These are phyloP conservation scores for Lerista edwardsae DNA, from an alignment of 2,797 vertebrate genomes.

Conservation along the genomic window DNA sequence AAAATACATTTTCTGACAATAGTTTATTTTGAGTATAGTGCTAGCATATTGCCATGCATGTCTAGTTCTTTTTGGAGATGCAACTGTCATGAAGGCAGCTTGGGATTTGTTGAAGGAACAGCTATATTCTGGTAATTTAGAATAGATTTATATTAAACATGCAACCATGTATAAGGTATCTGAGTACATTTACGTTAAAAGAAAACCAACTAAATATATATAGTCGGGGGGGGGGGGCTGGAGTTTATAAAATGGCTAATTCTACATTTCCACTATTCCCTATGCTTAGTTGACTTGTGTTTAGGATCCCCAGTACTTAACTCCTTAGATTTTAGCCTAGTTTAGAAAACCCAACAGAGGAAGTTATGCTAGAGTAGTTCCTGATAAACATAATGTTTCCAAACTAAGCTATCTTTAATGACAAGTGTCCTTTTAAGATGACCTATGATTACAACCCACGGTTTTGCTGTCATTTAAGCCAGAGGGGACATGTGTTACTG, in stretches of 20 bases:
- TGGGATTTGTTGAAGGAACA: neutral
- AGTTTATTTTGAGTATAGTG: slow-evolving; percentile 53
- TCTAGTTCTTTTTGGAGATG: slow-evolving; percentile 51
- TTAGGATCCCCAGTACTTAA: neutral
- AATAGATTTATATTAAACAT: slow-evolving; percentile 1
- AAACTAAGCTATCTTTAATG: slow-evolving; percentile 63
- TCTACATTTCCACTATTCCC: neutral
- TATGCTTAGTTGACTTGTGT: neutral
- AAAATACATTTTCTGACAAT: slow-evolving; percentile 60
- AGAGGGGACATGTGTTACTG: slow-evolving; percentile 72
- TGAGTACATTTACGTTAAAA: neutral
- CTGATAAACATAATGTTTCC: slow-evolving; percentile 48
- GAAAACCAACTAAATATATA: neutral
- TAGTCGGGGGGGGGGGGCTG: neutral
- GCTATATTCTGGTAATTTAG: neutral
- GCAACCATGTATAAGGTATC: neutral
- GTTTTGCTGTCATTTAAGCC: slow-evolving; percentile 74
- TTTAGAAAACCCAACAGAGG: slow-evolving; percentile 26
- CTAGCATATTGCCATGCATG: slow-evolving; percentile 56
- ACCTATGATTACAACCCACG: slow-evolving; percentile 69
- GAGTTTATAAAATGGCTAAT: slow-evolving; percentile 37
- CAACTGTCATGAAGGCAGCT: slow-evolving; percentile 26
- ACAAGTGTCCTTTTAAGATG: slow-evolving; percentile 67
- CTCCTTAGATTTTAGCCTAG: neutral
- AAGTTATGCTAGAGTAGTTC: slow-evolving; percentile 30